Conservation (phyloP, 2,888 invertebrate genomes). For the Fissipunctia ypsillon region DNA sequence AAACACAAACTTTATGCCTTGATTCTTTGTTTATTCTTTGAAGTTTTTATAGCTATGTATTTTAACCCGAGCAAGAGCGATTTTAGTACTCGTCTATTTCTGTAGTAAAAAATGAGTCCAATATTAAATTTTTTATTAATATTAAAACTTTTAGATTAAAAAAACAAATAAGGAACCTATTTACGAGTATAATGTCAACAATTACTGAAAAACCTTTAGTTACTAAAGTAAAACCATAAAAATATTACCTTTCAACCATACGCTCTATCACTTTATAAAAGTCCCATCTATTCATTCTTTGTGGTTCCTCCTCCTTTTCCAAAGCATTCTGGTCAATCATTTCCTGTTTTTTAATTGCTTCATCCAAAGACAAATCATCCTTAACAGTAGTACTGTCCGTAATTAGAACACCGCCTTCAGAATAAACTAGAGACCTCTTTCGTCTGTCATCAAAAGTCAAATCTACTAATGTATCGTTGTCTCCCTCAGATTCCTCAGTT, state of each 20-base stretch:
- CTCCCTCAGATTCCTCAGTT: slow-evolving; percentile 67
- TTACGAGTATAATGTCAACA: not conserved
- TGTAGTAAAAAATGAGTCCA: not conserved
- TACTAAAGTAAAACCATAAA: slow-evolving; percentile 4
- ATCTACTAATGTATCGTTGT: slow-evolving; percentile 84
- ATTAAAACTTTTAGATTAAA: not conserved
- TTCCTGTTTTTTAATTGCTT: slow-evolving; percentile 89
- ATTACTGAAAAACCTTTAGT: not conserved
- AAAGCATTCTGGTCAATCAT: slow-evolving; percentile 81
- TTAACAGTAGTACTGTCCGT: slow-evolving; percentile 67
- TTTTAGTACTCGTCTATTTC: not conserved
- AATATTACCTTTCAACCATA: slow-evolving; percentile 89
- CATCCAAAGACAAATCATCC: slow-evolving; percentile 81
- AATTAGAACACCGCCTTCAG: slow-evolving; percentile 81
- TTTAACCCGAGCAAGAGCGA: slow-evolving; percentile 18
- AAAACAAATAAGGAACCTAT: not conserved
- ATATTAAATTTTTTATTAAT: not conserved
- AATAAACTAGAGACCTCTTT: slow-evolving; percentile 79
- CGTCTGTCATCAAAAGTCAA: slow-evolving; percentile 83
- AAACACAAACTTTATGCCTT: slow-evolving; percentile 32
- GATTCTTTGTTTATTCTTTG: slow-evolving; percentile 28
- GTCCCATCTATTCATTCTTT: slow-evolving; percentile 91
- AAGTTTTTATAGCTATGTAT: slow-evolving; percentile 3
- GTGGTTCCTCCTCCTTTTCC: slow-evolving; percentile 78
- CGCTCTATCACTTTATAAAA: slow-evolving; percentile 92